phyloP scores from a whole-genome alignment of 2,888 invertebrate genomes.

The Augochlorella aurata region DNA sequence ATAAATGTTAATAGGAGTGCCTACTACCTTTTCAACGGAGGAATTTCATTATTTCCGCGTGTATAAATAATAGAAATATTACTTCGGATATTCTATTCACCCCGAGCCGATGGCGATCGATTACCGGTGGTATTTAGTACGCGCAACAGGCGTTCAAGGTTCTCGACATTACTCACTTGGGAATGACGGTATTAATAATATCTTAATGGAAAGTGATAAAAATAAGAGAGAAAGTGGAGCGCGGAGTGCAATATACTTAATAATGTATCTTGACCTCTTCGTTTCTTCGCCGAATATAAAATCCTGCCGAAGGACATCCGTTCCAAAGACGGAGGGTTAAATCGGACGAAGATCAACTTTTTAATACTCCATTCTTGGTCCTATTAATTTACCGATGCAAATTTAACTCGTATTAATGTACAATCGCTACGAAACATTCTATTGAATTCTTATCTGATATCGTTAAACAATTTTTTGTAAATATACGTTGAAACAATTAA shows the following conservation, averaged over 20 bases:
- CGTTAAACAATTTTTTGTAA: no score
- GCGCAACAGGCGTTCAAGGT: constrained; percentile 21
- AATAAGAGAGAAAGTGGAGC: constrained; percentile 9
- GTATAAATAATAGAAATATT: not conserved
- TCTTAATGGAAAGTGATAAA: constrained; percentile 8
- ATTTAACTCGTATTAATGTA: no score
- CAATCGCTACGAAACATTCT: no score
- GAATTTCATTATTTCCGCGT: not conserved
- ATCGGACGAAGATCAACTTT: not conserved
- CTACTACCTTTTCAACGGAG: not conserved
- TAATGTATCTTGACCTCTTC: not conserved
- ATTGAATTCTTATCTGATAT: no score
- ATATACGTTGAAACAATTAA: no score
- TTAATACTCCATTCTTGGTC: not conserved
- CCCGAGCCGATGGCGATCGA: not conserved
- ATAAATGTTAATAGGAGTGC: not conserved
- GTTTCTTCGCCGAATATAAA: not conserved
- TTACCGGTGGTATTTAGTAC: not conserved
- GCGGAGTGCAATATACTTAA: not conserved
- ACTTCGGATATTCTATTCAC: not conserved
- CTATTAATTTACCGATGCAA: no score
- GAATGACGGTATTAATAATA: not conserved
- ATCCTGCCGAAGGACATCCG: not conserved
- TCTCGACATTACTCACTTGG: constrained; percentile 1
- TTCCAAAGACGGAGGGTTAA: not conserved